Conservation (phyloP, 2,797 vertebrate species). For the Sardinella longiceps region DNA sequence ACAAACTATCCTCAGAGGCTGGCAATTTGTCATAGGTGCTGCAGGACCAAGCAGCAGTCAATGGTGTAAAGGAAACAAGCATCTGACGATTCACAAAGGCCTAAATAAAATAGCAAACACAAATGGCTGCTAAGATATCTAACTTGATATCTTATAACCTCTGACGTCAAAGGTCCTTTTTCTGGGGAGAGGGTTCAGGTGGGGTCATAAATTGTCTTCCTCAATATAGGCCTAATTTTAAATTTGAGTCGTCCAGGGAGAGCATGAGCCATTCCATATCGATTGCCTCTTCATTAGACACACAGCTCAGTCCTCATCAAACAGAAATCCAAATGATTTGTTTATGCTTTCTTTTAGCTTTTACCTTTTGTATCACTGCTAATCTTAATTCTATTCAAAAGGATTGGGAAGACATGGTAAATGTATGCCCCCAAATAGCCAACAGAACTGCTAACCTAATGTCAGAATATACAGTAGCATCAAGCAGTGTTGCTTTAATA, state of each 20-base stretch:
- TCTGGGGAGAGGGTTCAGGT: neutral
- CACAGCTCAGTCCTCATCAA: constrained; percentile 61
- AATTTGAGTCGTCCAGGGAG: constrained; percentile 53
- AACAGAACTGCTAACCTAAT: neutral
- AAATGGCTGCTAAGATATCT: constrained; percentile 45
- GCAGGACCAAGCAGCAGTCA: neutral
- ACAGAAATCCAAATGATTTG: constrained; percentile 68
- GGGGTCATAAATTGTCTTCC: constrained; percentile 42
- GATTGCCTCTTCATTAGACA: constrained; percentile 65
- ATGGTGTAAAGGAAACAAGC: neutral
- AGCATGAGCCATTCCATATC: constrained; percentile 52
- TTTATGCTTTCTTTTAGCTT: constrained; percentile 57
- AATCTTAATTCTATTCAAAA: neutral
- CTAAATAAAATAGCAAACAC: constrained; percentile 6
- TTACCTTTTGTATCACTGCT: constrained; percentile 52
- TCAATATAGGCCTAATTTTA: constrained; percentile 48
- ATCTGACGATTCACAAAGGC: neutral
- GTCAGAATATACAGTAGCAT: neutral
- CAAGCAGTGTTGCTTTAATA: neutral
- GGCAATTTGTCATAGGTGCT: neutral
- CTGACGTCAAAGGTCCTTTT: constrained; percentile 30
- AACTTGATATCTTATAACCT: constrained; percentile 41
- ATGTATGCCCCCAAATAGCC: neutral
- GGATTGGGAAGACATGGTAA: neutral
- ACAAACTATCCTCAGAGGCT: neutral